Conservation (phyloP, 2,113 vertebrate genomes). For the Ageneiosus marmoratus region DNA sequence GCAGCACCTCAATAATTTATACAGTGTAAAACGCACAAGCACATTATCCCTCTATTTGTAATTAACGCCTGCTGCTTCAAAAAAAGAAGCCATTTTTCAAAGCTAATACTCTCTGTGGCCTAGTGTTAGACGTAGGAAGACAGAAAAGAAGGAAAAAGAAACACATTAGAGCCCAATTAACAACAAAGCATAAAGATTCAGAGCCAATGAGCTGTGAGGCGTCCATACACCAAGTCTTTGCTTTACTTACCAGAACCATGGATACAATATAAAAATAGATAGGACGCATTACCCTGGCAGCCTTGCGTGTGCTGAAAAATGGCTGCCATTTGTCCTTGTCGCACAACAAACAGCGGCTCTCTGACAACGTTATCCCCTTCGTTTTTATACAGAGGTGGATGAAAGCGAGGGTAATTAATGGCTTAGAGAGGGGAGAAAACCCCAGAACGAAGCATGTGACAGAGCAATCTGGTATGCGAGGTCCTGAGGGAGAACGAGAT, state of each 20-base stretch:
- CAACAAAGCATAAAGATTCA: slow-evolving; percentile 82
- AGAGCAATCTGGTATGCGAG: slow-evolving; percentile 22
- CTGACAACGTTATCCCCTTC: slow-evolving; percentile 80
- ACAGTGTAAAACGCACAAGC: slow-evolving; percentile 50
- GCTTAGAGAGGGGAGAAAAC: slow-evolving; percentile 38
- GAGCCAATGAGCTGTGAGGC: slow-evolving; percentile 89
- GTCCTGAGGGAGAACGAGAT: slow-evolving; percentile 37
- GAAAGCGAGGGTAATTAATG: slow-evolving; percentile 68
- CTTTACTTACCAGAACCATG: slow-evolving; percentile 87
- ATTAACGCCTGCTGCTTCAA: slow-evolving; percentile 71
- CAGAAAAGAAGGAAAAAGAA: slow-evolving; percentile 50
- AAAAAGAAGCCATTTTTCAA: slow-evolving; percentile 69
- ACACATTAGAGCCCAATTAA: slow-evolving; percentile 82
- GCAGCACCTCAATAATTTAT: slow-evolving; percentile 54
- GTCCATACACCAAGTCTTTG: slow-evolving; percentile 76
- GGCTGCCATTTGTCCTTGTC: slow-evolving; percentile 91
- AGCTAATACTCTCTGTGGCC: slow-evolving; percentile 62
- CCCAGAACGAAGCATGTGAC: slow-evolving; percentile 12
- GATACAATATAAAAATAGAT: slow-evolving; percentile 87
- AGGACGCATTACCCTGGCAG: slow-evolving; percentile 87
- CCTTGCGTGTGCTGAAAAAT: slow-evolving; percentile 83
- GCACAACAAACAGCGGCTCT: slow-evolving; percentile 75
- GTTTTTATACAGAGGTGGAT: slow-evolving; percentile 57
- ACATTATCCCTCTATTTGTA: slow-evolving; percentile 66
- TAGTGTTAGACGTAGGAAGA: slow-evolving; percentile 55